A percentile compares a stretch with the other conserved stretches of the same genome.
Conservation (phyloP, 2,888 invertebrate species). For the Tiliacea citrago region DNA sequence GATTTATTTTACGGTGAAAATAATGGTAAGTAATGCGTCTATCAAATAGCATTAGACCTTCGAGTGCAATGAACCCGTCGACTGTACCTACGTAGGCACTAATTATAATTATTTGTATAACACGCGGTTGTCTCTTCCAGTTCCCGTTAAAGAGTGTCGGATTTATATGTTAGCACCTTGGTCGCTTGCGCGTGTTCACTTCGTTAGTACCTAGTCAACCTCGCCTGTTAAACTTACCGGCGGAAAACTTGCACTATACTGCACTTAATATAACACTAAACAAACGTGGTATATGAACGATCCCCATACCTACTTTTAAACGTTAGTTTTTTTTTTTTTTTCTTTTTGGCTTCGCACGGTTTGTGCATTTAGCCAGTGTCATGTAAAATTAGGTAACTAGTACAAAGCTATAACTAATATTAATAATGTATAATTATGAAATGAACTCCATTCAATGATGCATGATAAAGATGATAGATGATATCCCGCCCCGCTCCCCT, state of each 20-base stretch:
- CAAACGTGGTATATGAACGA: neutral
- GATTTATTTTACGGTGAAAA: too few species aligned
- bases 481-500: too few species aligned
- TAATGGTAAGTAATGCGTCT: neutral
- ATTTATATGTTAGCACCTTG: constrained; percentile 67
- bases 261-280: neutral
- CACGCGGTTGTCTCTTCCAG: constrained; percentile 25
- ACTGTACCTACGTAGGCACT: neutral
- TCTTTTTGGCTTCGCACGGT: too few species aligned
- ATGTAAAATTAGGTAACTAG: too few species aligned
- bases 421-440: too few species aligned
- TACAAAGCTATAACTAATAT: too few species aligned
- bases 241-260: constrained; percentile 18
- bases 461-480: too few species aligned
- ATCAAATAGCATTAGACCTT: neutral
- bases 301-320: neutral
- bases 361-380: too few species aligned
- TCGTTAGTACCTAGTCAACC: constrained; percentile 64
- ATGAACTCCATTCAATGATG: too few species aligned
- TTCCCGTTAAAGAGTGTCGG: constrained; percentile 42
- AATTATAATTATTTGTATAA: constrained; percentile 39
- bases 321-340: too few species aligned
- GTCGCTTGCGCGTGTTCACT: constrained; percentile 61
- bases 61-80: constrained; percentile 15
- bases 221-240: constrained; percentile 37